phyloP scores from a whole-genome alignment of 2,888 invertebrate genomes.

The Napeogenes inachia region DNA sequence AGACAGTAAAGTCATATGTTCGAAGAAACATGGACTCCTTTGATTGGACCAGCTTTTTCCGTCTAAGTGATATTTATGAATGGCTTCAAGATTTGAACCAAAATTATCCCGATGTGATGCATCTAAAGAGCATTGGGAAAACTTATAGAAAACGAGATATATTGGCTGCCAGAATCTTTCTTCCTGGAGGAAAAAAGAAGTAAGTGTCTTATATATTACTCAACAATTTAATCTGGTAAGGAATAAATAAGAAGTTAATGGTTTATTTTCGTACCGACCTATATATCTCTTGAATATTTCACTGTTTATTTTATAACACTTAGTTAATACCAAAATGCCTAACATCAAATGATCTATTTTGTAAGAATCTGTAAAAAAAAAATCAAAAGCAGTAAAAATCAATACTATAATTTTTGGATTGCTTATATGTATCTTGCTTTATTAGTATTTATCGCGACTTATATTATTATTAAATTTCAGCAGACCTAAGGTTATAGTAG shows the following conservation, averaged over 20 bases:
- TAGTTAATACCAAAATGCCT: too few relatives aligned
- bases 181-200: conserved; percentile 14
- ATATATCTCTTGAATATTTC: too few relatives aligned
- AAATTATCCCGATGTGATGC: conserved; percentile 59
- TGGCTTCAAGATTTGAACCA: conserved; percentile 74
- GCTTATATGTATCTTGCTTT: background rate
- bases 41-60: conserved; percentile 77
- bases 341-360: too few relatives aligned
- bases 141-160: conserved; percentile 60
- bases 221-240: too few relatives aligned
- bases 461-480: conserved; percentile 7
- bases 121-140: conserved; percentile 52
- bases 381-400: too few relatives aligned
- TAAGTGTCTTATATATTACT: conserved; percentile 10
- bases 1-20: conserved; percentile 53
- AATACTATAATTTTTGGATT: background rate
- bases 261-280: too few relatives aligned
- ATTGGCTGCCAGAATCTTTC: conserved; percentile 35
- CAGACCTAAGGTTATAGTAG: conserved; percentile 74
- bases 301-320: too few relatives aligned
- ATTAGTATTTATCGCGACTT: background rate
- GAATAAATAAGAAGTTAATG: too few relatives aligned
- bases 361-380: too few relatives aligned
- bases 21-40: conserved; percentile 53
- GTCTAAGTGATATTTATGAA: conserved; percentile 75